Base-by-base conservation (phyloP, 23 tunicate species). In the Ciona savignyi region DNA sequence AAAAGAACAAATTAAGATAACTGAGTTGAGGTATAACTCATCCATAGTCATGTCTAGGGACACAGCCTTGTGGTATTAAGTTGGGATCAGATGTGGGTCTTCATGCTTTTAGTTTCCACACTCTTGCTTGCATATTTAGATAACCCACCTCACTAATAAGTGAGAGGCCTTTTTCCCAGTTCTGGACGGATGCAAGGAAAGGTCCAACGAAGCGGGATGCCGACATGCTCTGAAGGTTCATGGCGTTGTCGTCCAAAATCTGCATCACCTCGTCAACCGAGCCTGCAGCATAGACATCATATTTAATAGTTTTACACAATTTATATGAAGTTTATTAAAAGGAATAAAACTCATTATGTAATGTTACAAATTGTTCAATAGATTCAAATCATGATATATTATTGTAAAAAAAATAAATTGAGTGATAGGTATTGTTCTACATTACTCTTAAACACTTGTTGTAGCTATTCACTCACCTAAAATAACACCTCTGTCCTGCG, bases 121-220 rank as follows among this genome's bases (percentile, higher is more conserved):
- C 24, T 65, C 26, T 65, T 65, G 29, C 11, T 20, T 42, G 56
- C 24, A 42, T 6, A n/a, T n/a, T n/a, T n/a, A 26, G 29, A 69
- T 42, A 15, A 24, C 56, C 1, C 11, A 91, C 97, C 93, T 93
- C 98, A n/a, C 93, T 86, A 32, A 93, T 93, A 0, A 86, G 82
- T 2, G 98, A 93, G 27, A 93, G 84, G 1, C 93, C 93, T 35
- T 93, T 93, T 66, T 93, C 98, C 98, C 98, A 93, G 56, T 77
- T 86, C 78, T 93, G 98, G 56, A 93, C 98, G 4, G 76, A 34
- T 19, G 72, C 70, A 23, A 93, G 85, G 66, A 93, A 93, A 26
- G 98, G 98, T n/a, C 98, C 98, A 25, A 93, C 88, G 35, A 86
- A 93, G 62, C 98, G 64, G 23, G 93, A 86, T 27, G 98, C 98